Conservation (phyloP, 2,113 vertebrate species). For the Nothobranchius kuhntae region DNA sequence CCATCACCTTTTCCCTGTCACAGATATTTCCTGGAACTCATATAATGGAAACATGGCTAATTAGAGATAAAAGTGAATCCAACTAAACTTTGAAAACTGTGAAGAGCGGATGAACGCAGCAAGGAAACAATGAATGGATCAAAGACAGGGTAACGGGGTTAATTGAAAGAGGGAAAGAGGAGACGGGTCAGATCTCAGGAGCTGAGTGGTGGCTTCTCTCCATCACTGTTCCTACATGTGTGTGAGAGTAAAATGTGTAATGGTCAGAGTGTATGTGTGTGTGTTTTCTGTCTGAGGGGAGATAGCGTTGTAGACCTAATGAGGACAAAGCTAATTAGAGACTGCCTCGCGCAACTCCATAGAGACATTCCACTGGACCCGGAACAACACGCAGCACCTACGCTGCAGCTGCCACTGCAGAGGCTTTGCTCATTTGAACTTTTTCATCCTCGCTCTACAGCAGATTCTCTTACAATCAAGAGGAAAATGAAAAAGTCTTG, state of each 20-base stretch:
- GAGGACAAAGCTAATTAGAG: conserved; percentile 74
- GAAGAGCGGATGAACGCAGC: conserved; percentile 40
- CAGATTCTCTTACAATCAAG: conserved; percentile 19
- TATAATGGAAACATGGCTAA: too few species aligned
- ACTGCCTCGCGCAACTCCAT: conserved; percentile 47
- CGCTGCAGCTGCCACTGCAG: conserved; percentile 17
- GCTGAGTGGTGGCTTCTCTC: conserved; percentile 37
- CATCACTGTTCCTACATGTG: conserved; percentile 6
- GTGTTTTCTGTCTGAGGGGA: conserved; percentile 43
- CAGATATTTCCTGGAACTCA: too few species aligned
- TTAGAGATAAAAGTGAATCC: conserved; percentile 61
- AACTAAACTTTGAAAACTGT: conserved; percentile 51
- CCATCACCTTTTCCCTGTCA: too few species aligned
- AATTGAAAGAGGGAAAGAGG: conserved; percentile 65
- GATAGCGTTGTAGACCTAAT: conserved; percentile 58
- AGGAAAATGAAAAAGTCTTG: conserved; percentile 7
- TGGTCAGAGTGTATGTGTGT: conserved; percentile 14
- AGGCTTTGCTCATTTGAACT: conserved; percentile 22
- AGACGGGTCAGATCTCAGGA: conserved; percentile 59
- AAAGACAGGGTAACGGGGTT: conserved; percentile 49
- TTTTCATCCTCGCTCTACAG: conserved; percentile 22
- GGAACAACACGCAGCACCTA: conserved; percentile 48
- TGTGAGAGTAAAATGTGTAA: conserved; percentile 22
- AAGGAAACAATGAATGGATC: conserved; percentile 45
- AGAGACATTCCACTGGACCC: conserved; percentile 41